Conservation (phyloP, 2,113 vertebrate genomes). For the Myrmophylax atrothorax region DNA sequence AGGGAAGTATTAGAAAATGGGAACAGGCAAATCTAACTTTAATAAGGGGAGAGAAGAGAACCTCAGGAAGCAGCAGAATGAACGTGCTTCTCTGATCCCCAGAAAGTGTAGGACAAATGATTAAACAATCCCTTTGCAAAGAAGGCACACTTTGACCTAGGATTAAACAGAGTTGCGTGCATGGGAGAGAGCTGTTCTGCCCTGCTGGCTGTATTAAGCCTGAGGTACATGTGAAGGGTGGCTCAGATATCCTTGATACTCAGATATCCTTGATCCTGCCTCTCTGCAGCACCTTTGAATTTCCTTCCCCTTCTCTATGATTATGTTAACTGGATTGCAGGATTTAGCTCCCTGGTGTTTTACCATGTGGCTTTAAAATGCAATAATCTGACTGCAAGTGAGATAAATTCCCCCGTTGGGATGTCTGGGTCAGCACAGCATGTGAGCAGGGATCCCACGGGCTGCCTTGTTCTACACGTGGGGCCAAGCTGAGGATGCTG, state of each 20-base stretch:
- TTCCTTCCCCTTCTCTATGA: background rate
- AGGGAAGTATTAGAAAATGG: background rate
- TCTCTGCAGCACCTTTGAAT: background rate
- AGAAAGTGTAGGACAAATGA: background rate
- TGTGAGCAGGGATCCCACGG: background rate
- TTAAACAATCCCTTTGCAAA: background rate
- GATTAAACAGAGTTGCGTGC: background rate
- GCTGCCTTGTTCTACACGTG: background rate
- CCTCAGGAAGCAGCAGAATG: background rate
- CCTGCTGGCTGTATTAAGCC: background rate
- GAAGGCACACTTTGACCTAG: background rate
- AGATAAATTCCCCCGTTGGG: background rate
- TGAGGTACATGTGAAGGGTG: rapidly evolving
- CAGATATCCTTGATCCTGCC: background rate
- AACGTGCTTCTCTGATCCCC: background rate
- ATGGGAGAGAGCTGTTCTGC: background rate
- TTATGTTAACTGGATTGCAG: background rate
- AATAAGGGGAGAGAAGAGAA: background rate
- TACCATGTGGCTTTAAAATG: background rate
- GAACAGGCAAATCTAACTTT: background rate
- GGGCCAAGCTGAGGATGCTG: background rate
- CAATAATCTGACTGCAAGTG: background rate
- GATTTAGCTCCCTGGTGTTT: background rate
- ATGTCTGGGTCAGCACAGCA: background rate
- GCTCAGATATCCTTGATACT: background rate